Conservation (phyloP, 2,888 invertebrate genomes). For the Ptychoptera albimana region DNA sequence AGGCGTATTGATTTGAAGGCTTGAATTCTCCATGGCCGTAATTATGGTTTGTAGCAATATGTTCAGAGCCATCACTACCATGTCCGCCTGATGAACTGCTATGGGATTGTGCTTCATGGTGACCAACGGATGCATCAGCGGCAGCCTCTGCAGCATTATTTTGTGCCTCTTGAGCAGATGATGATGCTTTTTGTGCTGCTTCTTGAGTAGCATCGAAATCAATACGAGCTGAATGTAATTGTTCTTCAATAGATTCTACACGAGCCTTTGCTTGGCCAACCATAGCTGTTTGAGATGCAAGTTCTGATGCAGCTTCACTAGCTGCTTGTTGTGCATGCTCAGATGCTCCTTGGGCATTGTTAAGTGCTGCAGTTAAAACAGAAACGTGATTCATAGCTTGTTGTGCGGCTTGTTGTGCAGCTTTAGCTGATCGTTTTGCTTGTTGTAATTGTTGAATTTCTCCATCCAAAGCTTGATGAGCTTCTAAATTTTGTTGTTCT, state of each 20-base stretch:
- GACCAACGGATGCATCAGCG: constrained; percentile 40
- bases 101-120: constrained; percentile 16
- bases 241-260: constrained; percentile 44
- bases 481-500: constrained; percentile 52
- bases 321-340: constrained; percentile 54
- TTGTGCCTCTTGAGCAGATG: constrained; percentile 49
- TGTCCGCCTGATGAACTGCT: constrained; percentile 6
- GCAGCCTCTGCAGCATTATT: constrained; percentile 54
- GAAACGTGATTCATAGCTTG: constrained; percentile 48
- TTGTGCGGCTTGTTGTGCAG: constrained; percentile 46
- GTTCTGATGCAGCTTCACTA: constrained; percentile 50
- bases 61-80: constrained; percentile 6
- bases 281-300: constrained; percentile 57
- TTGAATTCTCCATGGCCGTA: constrained; percentile 3
- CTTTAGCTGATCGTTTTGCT: constrained; percentile 48
- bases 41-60: constrained; percentile 9
- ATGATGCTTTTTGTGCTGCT: constrained; percentile 47
- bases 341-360: constrained; percentile 53
- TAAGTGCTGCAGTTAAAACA: constrained; percentile 53
- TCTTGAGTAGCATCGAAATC: constrained; percentile 54
- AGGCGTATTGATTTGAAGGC: neutral
- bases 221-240: constrained; percentile 45
- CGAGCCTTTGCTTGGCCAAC: constrained; percentile 51
- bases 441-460: constrained; percentile 55
- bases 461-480: constrained; percentile 45